A percentile compares a stretch with the other conserved stretches of the same genome.
Evolutionary conservation across 1,140 invertebrate species (phyloP).

Genomic region (Sitobion miscanthi): DNA sequence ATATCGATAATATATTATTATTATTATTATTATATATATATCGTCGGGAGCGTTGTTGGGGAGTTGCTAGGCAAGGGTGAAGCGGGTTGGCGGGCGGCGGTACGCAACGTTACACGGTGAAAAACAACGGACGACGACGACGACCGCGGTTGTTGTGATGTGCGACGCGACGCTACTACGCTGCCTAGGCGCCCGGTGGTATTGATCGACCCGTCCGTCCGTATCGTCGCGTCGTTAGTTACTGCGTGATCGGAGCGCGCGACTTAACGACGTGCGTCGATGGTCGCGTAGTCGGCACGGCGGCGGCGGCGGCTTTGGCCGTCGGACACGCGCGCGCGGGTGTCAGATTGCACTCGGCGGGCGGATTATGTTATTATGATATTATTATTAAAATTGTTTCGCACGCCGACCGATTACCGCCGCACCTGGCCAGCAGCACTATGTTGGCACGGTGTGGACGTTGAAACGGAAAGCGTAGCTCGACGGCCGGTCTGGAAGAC

Average conservation of each 20-base stretch:
- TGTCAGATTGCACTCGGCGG: slow-evolving; percentile 20
- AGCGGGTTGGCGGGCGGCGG: neutral
- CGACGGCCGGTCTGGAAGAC: neutral
- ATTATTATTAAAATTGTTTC: neutral
- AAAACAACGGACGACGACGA: neutral
- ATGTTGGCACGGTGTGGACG: neutral
- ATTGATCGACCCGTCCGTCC: neutral
- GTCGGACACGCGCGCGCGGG: slow-evolving; percentile 26
- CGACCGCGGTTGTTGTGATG: neutral
- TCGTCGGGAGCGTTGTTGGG: neutral
- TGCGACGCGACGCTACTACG: neutral
- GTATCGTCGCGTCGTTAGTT: neutral
- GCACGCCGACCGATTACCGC: neutral
- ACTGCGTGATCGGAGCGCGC: slow-evolving; percentile 2
- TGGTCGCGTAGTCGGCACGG: neutral
- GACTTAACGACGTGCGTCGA: neutral
- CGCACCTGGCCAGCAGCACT: neutral
- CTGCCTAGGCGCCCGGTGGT: neutral
- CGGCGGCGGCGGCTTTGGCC: neutral
- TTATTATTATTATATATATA: neutral
- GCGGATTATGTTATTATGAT: neutral
- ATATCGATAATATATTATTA: neutral
- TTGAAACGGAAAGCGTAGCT: neutral
- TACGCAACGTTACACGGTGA: neutral
- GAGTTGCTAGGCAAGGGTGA: neutral